These are phyloP conservation scores for Caenorhabditis sp. DNA, from an alignment of 2,888 invertebrate genomes.

Conservation along the genomic window DNA sequence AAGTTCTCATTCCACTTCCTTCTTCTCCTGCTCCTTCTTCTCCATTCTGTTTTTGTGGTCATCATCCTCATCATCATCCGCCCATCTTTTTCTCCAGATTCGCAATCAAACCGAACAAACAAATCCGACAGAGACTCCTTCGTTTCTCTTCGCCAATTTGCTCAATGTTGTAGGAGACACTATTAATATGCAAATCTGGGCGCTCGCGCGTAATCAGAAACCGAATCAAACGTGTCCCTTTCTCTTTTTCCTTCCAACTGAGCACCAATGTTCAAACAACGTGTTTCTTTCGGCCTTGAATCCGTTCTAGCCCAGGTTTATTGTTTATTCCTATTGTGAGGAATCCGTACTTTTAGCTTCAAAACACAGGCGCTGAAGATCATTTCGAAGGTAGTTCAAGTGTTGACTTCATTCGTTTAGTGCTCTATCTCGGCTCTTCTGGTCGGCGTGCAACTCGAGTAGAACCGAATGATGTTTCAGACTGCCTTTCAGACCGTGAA, in stretches of 20 bases:
- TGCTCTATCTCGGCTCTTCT: no score
- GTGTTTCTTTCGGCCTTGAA: conserved; percentile 6
- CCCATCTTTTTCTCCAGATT: conserved; percentile 8
- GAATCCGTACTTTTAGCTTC: no score
- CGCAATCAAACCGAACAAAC: conserved; percentile 23
- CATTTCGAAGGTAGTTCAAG: no score
- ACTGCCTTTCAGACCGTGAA: no score
- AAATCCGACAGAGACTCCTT: background rate
- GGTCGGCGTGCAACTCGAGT: no score
- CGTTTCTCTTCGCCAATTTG: background rate
- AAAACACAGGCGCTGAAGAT: no score
- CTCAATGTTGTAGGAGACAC: background rate
- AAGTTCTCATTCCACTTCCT: conserved; percentile 7
- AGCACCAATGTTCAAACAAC: conserved; percentile 32
- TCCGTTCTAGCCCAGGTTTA: no score
- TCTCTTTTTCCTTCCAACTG: conserved; percentile 10
- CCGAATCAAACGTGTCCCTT: background rate
- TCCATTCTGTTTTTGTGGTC: conserved; percentile 10
- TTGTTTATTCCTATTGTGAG: no score
- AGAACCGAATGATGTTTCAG: conserved; percentile 32
- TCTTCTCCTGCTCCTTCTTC: background rate
- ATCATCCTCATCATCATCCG: conserved; percentile 2
- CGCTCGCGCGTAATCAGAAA: conserved; percentile 31
- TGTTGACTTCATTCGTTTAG: no score
- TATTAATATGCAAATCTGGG: conserved; percentile 30